phyloP scores from a whole-genome alignment of 2,888 invertebrate genomes.

The Lithophane socia region DNA sequence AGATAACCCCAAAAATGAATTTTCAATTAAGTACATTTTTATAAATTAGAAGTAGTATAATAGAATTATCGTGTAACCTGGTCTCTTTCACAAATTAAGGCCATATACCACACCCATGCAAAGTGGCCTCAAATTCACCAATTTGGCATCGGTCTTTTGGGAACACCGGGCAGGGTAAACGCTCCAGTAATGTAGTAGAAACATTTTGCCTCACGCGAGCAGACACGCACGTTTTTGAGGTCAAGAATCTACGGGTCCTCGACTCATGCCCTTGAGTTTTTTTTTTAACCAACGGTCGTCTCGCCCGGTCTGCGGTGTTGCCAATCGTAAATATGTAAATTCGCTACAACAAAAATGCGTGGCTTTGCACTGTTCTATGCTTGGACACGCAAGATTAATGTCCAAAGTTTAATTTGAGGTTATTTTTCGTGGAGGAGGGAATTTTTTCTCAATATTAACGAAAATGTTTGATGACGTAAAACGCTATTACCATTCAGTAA shows the following conservation, averaged over 20 bases:
- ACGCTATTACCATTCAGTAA: not conserved
- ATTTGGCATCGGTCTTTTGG: constrained; percentile 50
- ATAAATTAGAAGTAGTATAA: constrained; percentile 6
- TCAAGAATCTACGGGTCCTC: constrained; percentile 87
- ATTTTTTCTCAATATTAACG: not conserved
- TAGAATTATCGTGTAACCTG: constrained; percentile 11
- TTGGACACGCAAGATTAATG: constrained; percentile 38
- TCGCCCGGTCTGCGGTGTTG: constrained; percentile 59
- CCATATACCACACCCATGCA: constrained; percentile 22
- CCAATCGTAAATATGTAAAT: constrained; percentile 63
- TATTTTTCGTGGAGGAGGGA: not conserved
- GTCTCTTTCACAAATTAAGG: constrained; percentile 35
- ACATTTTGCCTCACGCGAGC: constrained; percentile 67
- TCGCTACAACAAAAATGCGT: constrained; percentile 47
- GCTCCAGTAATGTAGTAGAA: constrained; percentile 70
- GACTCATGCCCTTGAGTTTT: constrained; percentile 87
- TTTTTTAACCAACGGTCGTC: constrained; percentile 80
- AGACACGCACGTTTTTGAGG: constrained; percentile 77
- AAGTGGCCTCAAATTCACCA: constrained; percentile 21
- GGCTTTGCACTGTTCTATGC: constrained; percentile 37
- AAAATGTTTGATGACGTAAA: not conserved
- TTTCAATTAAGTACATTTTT: not conserved
- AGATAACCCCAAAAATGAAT: constrained; percentile 5
- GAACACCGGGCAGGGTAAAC: constrained; percentile 67
- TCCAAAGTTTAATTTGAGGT: constrained; percentile 17